Evolutionary conservation across 2,888 invertebrate species (phyloP).

Genomic region (Acanthosepion esculentum): DNA sequence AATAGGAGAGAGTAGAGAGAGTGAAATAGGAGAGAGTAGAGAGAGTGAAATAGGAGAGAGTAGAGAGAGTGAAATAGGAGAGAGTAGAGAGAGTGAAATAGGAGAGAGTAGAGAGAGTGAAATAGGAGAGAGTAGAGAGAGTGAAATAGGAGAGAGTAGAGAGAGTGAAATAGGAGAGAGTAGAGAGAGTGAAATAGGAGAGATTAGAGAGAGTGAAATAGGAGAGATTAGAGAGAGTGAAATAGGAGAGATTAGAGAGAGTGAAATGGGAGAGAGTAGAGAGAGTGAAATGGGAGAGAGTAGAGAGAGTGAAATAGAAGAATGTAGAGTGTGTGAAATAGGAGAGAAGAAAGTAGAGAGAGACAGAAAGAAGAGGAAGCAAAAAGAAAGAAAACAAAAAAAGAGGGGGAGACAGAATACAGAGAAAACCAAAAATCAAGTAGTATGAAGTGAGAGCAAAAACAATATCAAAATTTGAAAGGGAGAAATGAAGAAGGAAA

Average conservation of each 20-base stretch:
- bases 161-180: background rate
- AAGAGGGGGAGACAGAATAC: rapidly evolving
- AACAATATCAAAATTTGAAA: background rate
- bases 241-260: too few relatives aligned
- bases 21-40: too few relatives aligned
- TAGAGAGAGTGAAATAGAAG: too few relatives aligned
- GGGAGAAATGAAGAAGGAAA: background rate
- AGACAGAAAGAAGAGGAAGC: background rate
- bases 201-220: background rate
- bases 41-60: too few relatives aligned
- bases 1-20: background rate
- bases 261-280: background rate
- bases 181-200: background rate
- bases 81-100: background rate
- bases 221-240: too few relatives aligned
- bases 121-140: too few relatives aligned
- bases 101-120: background rate
- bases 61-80: too few relatives aligned
- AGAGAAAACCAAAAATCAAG: too few relatives aligned
- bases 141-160: background rate
- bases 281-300: background rate
- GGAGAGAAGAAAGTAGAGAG: background rate
- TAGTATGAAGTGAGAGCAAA: background rate
- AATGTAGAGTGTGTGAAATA: too few relatives aligned
- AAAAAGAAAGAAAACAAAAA: background rate